Conservation (phyloP, 2,797 vertebrate species). For the Sebastes alutus region DNA sequence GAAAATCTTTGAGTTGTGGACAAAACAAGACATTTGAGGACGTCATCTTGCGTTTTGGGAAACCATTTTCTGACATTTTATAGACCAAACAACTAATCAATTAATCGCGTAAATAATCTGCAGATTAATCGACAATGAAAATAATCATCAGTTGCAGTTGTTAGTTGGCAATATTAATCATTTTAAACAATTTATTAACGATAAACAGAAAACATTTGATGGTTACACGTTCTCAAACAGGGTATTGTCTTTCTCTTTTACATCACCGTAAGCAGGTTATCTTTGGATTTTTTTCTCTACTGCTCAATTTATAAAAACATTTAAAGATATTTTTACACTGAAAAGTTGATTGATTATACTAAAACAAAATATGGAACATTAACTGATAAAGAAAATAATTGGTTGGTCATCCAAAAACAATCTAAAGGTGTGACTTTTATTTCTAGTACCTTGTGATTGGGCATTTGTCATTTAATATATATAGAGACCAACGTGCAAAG, state of each 20-base stretch:
- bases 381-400: not conserved
- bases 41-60: too few relatives aligned
- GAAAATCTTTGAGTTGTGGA: too few relatives aligned
- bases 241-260: not conserved
- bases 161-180: not conserved
- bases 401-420: not conserved
- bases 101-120: too few relatives aligned
- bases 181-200: not conserved
- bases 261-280: not conserved
- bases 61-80: too few relatives aligned
- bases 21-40: too few relatives aligned
- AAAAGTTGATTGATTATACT: not conserved
- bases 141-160: too few relatives aligned
- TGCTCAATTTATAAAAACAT: not conserved
- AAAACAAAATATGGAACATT: not conserved
- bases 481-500: not conserved
- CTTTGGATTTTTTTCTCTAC: not conserved
- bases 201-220: not conserved
- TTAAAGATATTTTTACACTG: not conserved
- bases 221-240: not conserved
- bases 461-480: not conserved
- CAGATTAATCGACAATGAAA: too few relatives aligned
- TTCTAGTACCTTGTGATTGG: not conserved
- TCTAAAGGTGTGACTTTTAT: not conserved
- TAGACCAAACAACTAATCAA: fast-evolving